Evolutionary conservation across 2,113 vertebrate genomes (phyloP), one percentile per base, ranked within the genome.

Genomic region (Megaceryle torquata): DNA sequence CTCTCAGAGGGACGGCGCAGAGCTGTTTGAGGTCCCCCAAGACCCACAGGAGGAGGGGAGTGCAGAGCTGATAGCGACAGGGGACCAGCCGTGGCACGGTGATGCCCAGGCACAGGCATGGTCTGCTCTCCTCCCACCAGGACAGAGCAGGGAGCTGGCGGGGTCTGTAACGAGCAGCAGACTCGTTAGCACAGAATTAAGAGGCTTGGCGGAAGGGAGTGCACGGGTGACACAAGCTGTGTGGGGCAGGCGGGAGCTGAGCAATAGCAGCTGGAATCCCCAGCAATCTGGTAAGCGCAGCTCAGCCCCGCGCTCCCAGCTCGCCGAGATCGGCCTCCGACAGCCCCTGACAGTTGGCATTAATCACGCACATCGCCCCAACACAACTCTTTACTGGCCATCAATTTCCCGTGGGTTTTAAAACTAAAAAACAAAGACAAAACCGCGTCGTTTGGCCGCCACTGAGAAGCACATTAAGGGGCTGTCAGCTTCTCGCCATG

Each of bases 381-480:
- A 97, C 98, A 98, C 98, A 98, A 97, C 98, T 98, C 98, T 98
- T 98, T 97, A 98, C 98, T 97, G 98, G 98, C 98, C 98, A 98
- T 98, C 98, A 97, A 97, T 97, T 98, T 96, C 97, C 98, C 97
- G 93, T 96, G 98, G 98, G 97, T 96, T 98, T 96, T 98, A 97
- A 98, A 97, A 91, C 97, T 89, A 80, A 82, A 98, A 97, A 97
- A 96, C 97, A 97, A 98, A 97, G 97, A 96, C 97, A 97, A 97
- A 97, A 96, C 92, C 97, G 59, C 86, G 95, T 97, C 93, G 97
- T 93, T 96, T 86, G 97, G 97, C 96, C 87, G 98, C 98, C 96
- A 97, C 98, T 98, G 98, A 97, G 98, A 98, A 98, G 98, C 97
- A 97, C 98, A 98, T 98, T 98, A 98, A 97, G 97, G 97, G 97